phyloP scores from a whole-genome alignment of 1,140 invertebrate genomes.

The Maniola jurtina region DNA sequence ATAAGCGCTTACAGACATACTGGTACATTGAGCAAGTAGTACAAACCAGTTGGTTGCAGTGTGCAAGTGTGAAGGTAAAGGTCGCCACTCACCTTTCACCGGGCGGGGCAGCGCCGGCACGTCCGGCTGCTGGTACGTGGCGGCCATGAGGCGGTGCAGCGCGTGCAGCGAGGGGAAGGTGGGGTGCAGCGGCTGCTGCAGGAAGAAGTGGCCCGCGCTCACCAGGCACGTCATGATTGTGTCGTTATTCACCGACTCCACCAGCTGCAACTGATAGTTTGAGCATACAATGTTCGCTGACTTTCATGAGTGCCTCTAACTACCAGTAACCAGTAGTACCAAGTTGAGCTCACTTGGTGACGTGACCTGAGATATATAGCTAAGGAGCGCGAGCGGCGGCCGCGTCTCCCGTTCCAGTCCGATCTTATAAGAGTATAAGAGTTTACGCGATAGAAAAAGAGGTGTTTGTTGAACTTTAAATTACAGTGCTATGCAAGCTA shows the following conservation, averaged over 20 bases:
- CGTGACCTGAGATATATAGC: no score
- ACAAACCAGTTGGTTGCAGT: conserved; percentile 1
- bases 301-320: no score
- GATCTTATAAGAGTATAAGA: no score
- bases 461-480: no score
- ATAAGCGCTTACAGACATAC: not conserved
- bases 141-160: conserved; percentile 87
- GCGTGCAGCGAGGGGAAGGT: conserved; percentile 89
- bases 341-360: no score
- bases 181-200: conserved; percentile 96
- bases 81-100: conserved; percentile 46
- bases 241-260: conserved; percentile 96
- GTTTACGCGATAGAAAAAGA: no score
- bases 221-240: conserved; percentile 92
- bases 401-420: no score
- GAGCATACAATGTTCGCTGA: conserved; percentile 36
- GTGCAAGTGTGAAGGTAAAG: conserved; percentile 11
- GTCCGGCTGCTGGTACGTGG: conserved; percentile 82
- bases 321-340: no score
- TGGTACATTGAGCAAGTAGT: not conserved
- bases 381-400: no score
- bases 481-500: no score
- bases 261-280: conserved; percentile 85
- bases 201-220: conserved; percentile 91
- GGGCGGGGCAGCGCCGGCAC: conserved; percentile 81